phyloP scores from a whole-genome alignment of 2,113 vertebrate species.

The Paratilapia polleni region DNA sequence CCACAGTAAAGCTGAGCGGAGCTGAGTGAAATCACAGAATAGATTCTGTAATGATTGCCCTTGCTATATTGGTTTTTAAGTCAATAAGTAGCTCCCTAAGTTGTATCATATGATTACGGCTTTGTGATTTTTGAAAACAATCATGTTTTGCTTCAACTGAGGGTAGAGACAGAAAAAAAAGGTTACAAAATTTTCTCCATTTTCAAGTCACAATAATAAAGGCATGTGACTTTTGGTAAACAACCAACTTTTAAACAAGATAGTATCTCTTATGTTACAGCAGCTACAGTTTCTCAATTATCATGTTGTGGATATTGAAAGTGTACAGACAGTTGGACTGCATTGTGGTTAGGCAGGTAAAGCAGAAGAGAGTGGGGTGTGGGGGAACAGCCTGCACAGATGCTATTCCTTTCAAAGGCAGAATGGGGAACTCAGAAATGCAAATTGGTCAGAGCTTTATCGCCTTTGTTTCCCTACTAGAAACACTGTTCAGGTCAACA shows the following conservation, averaged over 20 bases:
- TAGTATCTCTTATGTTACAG: neutral
- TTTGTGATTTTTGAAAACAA: neutral
- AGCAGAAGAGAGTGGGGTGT: slow-evolving; percentile 64
- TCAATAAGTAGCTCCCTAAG: slow-evolving; percentile 55
- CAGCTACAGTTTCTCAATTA: neutral
- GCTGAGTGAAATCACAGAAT: slow-evolving; percentile 20
- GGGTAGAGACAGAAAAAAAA: neutral
- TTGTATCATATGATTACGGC: slow-evolving; percentile 37
- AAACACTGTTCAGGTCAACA: slow-evolving; percentile 53
- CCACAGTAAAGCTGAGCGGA: slow-evolving; percentile 19
- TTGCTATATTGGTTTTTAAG: slow-evolving; percentile 40
- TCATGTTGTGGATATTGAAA: slow-evolving; percentile 23
- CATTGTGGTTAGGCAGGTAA: slow-evolving; percentile 60
- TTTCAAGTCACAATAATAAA: neutral
- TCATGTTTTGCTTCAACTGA: neutral
- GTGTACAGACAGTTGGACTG: slow-evolving; percentile 19
- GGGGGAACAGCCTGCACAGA: slow-evolving; percentile 48
- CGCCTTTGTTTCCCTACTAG: slow-evolving; percentile 62
- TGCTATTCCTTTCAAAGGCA: slow-evolving; percentile 56
- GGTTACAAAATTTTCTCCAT: accelerated
- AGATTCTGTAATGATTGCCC: slow-evolving; percentile 52
- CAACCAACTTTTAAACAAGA: neutral
- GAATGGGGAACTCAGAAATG: slow-evolving; percentile 80
- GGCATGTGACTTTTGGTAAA: neutral
- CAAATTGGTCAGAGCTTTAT: slow-evolving; percentile 73